Base-by-base conservation (phyloP, 2,888 invertebrate genomes). In the Flabesymbios commensalis region DNA sequence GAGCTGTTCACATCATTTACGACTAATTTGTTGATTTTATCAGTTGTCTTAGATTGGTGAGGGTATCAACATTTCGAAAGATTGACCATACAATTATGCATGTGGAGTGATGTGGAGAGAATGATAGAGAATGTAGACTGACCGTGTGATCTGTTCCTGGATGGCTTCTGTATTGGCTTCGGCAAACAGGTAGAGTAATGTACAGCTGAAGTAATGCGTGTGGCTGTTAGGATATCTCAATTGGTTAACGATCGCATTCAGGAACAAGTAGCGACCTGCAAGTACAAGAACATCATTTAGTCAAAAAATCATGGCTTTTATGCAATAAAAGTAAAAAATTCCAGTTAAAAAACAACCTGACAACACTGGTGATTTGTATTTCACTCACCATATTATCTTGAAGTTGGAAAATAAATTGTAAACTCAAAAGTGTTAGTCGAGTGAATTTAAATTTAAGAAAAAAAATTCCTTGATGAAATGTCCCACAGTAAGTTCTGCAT, bases 131-230 rank as follows among this genome's bases (percentile, higher is more conserved):
- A n/a, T n/a, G n/a, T 45, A 7, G 29, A 49, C 49, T 7, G 63
- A 84, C 85, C 86, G 86, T 0, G 96, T 97, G 57, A 98, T 97
- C 83, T 98, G 98, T 83, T 99, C 99, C 82, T 99, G 98, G 64
- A 99, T 94, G 4, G 94, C 94, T 83, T 97, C 95, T 0, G 93
- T 91, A 79, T 97, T 96, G 5, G 97, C 96, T 83, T 98, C 97
- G 49, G 93, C 93, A 84, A 99, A 99, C 73, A 99, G 86, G 83
- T 98, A 97, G 67, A 99, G 86, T 55, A 99, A 87, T 39, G 95
- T 93, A 83, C 98, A 97, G 78, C 97, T 97, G 86, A 99, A 99
- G 86, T 99, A 99, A 85, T 99, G 98, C 24, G 99, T 99, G 85
- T 99, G 99, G 78, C 95, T 97, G 85, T 99, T 99, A 14, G 99